phyloP scores from a whole-genome alignment of 2,113 vertebrate species.

The Datnioides undecimradiatus region DNA sequence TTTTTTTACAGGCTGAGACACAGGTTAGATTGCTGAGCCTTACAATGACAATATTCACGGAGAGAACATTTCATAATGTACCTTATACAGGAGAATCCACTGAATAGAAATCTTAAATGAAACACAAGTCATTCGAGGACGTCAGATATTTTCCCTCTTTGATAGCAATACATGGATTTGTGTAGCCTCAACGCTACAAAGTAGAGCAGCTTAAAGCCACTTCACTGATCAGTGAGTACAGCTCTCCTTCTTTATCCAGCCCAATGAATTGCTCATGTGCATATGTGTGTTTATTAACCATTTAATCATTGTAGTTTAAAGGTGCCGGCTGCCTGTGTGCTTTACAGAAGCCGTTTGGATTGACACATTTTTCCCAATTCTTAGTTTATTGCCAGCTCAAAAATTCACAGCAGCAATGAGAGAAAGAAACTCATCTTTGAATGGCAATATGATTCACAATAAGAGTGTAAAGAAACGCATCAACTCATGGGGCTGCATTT shows the following conservation, averaged over 20 bases:
- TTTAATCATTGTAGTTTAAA: conserved; percentile 40
- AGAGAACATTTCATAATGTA: conserved; percentile 33
- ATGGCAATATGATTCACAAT: background rate
- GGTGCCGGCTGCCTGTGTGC: conserved; percentile 23
- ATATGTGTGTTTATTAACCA: conserved; percentile 44
- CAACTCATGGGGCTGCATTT: background rate
- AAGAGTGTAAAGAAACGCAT: background rate
- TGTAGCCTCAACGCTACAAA: conserved; percentile 10
- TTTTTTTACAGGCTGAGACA: conserved; percentile 16
- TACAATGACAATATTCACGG: conserved; percentile 43
- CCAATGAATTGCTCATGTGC: conserved; percentile 34
- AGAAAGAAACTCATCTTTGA: background rate
- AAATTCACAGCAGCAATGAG: conserved; percentile 18
- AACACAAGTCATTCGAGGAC: conserved; percentile 1
- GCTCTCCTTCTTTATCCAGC: conserved; percentile 6
- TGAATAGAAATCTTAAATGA: background rate
- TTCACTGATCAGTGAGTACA: conserved; percentile 1
- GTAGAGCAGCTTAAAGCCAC: conserved; percentile 14
- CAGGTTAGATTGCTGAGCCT: conserved; percentile 2
- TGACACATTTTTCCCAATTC: conserved; percentile 12
- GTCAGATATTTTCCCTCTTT: conserved; percentile 3
- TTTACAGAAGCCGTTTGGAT: conserved; percentile 24
- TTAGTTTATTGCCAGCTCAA: conserved; percentile 4
- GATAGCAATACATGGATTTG: background rate
- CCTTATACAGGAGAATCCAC: conserved; percentile 19